A percentile compares a stretch with the other conserved stretches of the same genome.
phyloP scores from a whole-genome alignment of 2,113 vertebrate species.

The Toxotes chatareus region DNA sequence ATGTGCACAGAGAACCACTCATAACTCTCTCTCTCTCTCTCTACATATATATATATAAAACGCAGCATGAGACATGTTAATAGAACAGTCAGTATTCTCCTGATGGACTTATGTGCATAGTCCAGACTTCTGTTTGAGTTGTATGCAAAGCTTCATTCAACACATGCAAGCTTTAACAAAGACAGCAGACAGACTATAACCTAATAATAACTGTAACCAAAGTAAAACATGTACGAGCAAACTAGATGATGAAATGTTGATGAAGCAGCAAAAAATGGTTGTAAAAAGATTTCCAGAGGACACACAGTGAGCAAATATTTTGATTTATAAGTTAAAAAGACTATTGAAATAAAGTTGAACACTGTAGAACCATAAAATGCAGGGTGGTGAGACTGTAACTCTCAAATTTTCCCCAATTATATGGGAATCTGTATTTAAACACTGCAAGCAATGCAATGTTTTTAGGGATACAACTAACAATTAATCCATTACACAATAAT shows the following conservation, averaged over 20 bases:
- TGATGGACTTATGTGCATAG: neutral
- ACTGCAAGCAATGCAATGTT: neutral
- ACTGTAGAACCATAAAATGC: neutral
- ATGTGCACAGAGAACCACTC: neutral
- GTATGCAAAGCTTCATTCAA: conserved; percentile 27
- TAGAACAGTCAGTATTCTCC: neutral
- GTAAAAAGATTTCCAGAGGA: neutral
- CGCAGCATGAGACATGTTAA: neutral
- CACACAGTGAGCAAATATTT: neutral
- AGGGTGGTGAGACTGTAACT: neutral
- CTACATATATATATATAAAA: neutral
- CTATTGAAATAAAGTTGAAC: neutral
- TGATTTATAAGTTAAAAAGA: neutral
- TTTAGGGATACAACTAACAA: neutral
- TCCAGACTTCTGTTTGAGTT: conserved; percentile 22
- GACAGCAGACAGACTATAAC: neutral
- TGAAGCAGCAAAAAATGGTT: neutral
- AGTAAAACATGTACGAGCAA: neutral
- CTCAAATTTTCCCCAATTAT: too few relatives aligned
- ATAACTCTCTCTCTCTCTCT: neutral
- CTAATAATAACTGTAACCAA: neutral
- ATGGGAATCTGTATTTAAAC: neutral
- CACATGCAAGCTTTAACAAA: conserved; percentile 14
- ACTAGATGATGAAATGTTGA: neutral
- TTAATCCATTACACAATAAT: neutral